Percentiles rank a stretch among this genome's conserved stretches.
These are phyloP conservation scores for Callorhinus ursinus DNA, from an alignment of 2,113 vertebrate genomes.

Conservation along the genomic window DNA sequence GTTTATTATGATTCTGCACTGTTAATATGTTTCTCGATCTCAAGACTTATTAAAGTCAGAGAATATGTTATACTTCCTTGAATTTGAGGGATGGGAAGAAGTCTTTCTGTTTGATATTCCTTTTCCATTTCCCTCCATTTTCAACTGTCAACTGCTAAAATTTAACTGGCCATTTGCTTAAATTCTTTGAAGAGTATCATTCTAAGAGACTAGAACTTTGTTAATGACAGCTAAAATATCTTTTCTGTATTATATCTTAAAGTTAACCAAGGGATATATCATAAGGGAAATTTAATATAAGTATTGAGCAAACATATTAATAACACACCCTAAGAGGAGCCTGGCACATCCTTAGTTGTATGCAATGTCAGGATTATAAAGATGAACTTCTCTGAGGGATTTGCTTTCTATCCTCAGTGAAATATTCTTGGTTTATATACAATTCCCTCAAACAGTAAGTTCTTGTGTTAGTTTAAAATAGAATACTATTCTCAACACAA, in stretches of 20 bases:
- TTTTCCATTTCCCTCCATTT: background rate
- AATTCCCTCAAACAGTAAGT: background rate
- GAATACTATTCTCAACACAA: background rate
- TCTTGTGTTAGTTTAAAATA: background rate
- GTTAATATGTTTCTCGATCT: slow-evolving; percentile 16
- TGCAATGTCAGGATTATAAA: background rate
- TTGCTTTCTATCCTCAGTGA: background rate
- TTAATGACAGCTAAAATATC: background rate
- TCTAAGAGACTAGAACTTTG: background rate
- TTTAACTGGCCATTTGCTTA: background rate
- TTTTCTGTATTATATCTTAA: background rate
- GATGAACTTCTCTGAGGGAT: background rate
- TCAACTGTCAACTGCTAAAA: background rate
- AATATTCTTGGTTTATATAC: background rate
- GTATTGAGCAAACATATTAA: background rate
- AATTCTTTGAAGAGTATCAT: background rate
- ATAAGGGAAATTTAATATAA: background rate
- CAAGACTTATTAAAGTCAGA: background rate
- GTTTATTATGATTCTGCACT: background rate
- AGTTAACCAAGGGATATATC: background rate
- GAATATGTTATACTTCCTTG: background rate
- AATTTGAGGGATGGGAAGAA: background rate
- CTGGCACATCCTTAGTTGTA: background rate
- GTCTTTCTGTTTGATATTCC: background rate
- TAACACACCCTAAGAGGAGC: background rate